Evolutionary conservation across 1,140 invertebrate genomes (phyloP).

Genomic region (Neodiprion pinetum): DNA sequence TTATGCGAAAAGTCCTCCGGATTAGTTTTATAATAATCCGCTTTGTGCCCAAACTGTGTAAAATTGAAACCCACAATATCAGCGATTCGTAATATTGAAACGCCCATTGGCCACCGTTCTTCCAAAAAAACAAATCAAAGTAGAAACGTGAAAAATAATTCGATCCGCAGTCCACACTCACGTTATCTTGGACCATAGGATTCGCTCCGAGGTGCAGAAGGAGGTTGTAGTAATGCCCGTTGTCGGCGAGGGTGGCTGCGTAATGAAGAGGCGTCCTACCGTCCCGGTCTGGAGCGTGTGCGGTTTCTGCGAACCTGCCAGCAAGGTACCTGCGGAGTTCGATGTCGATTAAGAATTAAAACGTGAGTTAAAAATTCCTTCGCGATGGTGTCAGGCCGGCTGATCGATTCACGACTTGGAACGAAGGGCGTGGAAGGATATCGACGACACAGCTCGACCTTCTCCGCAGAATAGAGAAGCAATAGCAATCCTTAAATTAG

Average conservation of each 20-base stretch:
- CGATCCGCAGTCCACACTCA: conserved; percentile 58
- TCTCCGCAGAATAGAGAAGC: background rate
- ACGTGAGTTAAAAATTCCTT: background rate
- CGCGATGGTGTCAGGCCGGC: background rate
- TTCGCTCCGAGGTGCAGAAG: conserved; percentile 86
- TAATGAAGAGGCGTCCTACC: conserved; percentile 92
- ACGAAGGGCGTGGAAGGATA: background rate
- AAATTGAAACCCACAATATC: conserved; percentile 25
- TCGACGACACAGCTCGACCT: background rate
- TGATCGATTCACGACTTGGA: background rate
- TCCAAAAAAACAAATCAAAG: too few relatives aligned
- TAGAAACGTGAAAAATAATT: background rate
- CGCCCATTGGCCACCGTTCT: background rate
- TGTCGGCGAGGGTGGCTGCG: conserved; percentile 83
- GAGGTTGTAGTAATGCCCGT: conserved; percentile 87
- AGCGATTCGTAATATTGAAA: background rate
- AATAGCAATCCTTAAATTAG: background rate
- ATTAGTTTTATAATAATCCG: conserved; percentile 78
- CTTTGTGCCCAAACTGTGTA: conserved; percentile 73
- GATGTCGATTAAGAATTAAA: conserved; percentile 11
- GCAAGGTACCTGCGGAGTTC: conserved; percentile 49
- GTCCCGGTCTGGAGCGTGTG: conserved; percentile 76
- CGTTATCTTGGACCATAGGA: conserved; percentile 81
- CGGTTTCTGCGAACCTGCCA: conserved; percentile 83
- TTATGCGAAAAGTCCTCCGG: conserved; percentile 73